These are phyloP conservation scores for Drosophila meridiana DNA, from an alignment of 2,888 invertebrate genomes.

Conservation along the genomic window DNA sequence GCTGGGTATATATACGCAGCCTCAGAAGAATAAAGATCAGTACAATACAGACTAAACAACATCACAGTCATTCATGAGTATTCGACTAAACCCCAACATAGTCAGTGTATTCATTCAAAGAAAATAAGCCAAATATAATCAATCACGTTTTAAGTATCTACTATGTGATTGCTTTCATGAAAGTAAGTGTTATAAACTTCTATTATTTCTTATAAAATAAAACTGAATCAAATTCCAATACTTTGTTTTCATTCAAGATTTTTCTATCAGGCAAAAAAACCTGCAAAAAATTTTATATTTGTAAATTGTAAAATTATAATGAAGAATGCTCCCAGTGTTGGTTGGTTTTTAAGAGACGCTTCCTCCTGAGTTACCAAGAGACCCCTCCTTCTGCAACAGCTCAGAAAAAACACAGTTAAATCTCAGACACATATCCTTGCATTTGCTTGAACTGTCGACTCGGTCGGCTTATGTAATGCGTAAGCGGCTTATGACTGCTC, in stretches of 20 bases:
- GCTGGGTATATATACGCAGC: no score
- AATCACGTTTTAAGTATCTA: no score
- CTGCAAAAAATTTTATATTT: no score
- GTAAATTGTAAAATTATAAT: background rate
- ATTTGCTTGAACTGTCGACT: conserved; percentile 21
- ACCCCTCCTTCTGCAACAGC: background rate
- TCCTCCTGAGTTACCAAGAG: no score
- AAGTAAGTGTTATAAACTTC: background rate
- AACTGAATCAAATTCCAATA: background rate
- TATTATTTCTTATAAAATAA: background rate
- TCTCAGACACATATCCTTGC: background rate
- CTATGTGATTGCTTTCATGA: background rate
- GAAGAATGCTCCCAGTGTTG: background rate
- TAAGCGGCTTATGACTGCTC: conserved; percentile 39
- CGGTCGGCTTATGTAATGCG: conserved; percentile 34
- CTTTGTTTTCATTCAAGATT: no score
- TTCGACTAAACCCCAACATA: no score
- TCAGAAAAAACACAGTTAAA: background rate
- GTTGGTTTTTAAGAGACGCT: background rate
- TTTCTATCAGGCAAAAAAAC: no score
- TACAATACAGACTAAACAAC: no score
- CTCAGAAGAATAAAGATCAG: no score
- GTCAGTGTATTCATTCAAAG: no score
- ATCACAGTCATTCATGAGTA: no score
- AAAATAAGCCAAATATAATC: no score